Percentiles rank a stretch among this genome's conserved stretches.
Evolutionary conservation across 2,797 vertebrate genomes (phyloP).

Genomic region (Halcyon chelicuti): DNA sequence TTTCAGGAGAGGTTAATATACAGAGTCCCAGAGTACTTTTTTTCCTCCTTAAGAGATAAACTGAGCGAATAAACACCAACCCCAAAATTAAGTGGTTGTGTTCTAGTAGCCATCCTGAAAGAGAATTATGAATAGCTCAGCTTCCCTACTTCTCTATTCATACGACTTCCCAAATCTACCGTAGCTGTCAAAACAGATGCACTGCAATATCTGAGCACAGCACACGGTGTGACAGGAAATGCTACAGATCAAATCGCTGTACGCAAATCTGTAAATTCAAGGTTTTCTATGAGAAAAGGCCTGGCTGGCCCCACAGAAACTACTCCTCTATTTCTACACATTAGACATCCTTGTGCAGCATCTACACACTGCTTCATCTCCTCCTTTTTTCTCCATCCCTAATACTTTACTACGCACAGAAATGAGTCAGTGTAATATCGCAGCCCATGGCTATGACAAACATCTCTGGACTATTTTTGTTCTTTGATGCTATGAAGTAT

Average conservation of each 20-base stretch:
- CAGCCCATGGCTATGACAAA: constrained; percentile 48
- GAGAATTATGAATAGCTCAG: neutral
- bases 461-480: constrained; percentile 8
- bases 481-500: constrained; percentile 38
- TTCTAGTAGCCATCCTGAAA: neutral
- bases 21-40: neutral
- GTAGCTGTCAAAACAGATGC: neutral
- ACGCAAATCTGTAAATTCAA: constrained; percentile 40
- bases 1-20: neutral
- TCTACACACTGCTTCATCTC: neutral
- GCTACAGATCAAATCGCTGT: constrained; percentile 33
- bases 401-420: neutral
- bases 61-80: neutral
- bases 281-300: constrained; percentile 15
- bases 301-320: neutral
- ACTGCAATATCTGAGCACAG: neutral
- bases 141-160: neutral
- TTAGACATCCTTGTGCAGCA: neutral
- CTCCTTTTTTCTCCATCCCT: neutral
- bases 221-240: neutral
- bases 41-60: neutral
- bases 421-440: constrained; percentile 32
- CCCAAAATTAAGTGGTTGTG: neutral
- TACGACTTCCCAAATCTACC: neutral
- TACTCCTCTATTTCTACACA: neutral